phyloP scores from a whole-genome alignment of 2,113 vertebrate species.

The Mesocricetus auratus region DNA sequence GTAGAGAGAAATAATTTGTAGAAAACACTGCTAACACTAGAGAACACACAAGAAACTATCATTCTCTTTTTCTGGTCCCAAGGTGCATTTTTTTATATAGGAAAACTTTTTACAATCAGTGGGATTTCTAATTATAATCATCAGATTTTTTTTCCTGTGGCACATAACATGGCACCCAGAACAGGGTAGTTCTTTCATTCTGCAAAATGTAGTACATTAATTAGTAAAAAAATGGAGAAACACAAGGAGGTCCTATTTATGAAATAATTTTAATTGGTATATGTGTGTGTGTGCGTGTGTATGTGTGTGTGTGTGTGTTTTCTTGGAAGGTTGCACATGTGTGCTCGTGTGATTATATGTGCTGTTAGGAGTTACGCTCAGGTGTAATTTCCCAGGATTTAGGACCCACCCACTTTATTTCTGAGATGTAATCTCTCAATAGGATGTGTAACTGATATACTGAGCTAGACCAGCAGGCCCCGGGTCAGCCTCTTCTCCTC shows the following conservation, averaged over 20 bases:
- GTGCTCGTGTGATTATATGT: not conserved
- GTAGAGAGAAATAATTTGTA: not conserved
- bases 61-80: not conserved
- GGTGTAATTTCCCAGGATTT: not conserved
- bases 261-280: not conserved
- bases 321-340: not conserved
- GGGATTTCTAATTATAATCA: not conserved
- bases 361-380: not conserved
- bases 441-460: too few relatives aligned
- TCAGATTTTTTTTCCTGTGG: not conserved
- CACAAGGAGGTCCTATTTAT: not conserved
- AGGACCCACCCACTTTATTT: not conserved
- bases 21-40: not conserved
- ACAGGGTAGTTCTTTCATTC: not conserved
- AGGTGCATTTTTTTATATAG: not conserved
- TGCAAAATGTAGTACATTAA: not conserved
- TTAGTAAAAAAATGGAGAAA: slow-evolving; percentile 34
- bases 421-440: not conserved
- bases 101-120: not conserved
- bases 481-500: not conserved
- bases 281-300: not conserved
- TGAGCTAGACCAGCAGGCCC: not conserved
- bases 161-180: not conserved
- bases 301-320: not conserved
- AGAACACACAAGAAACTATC: not conserved